phyloP scores from a whole-genome alignment of 2,888 invertebrate species.

The Nyleta sp. region DNA sequence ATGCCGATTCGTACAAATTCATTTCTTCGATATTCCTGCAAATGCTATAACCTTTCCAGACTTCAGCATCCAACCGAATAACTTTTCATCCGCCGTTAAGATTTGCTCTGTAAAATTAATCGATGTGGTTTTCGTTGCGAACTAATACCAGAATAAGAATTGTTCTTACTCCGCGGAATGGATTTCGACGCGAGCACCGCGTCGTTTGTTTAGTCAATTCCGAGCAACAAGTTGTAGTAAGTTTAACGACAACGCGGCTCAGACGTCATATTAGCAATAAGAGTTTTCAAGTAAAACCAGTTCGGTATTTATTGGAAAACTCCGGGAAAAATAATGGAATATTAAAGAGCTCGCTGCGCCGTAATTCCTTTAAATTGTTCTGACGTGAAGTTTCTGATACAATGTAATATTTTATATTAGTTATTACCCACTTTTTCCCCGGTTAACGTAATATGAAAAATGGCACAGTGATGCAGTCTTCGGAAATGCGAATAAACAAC shows the following conservation, averaged over 20 bases:
- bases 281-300: constrained; percentile 24
- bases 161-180: not conserved
- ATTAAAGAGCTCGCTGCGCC: constrained; percentile 22
- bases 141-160: not conserved
- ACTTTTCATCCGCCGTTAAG: too few relatives aligned
- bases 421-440: constrained; percentile 4
- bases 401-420: constrained; percentile 24
- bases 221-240: constrained; percentile 33
- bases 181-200: too few relatives aligned
- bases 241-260: constrained; percentile 12
- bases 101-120: too few relatives aligned
- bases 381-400: constrained; percentile 21
- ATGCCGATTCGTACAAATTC: too few relatives aligned
- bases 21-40: too few relatives aligned
- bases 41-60: too few relatives aligned
- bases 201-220: constrained; percentile 22
- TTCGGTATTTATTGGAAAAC: constrained; percentile 40
- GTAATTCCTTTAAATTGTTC: constrained; percentile 11
- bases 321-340: constrained; percentile 32
- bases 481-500: not conserved
- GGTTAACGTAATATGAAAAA: constrained; percentile 3
- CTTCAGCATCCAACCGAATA: too few relatives aligned
- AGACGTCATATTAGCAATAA: constrained; percentile 34
- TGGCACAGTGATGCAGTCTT: not conserved
- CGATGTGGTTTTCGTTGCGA: too few relatives aligned